A percentile compares a stretch with the other conserved stretches of the same genome.
Evolutionary conservation across 1,140 invertebrate genomes (phyloP).

Genomic region (Drosophila bocki): DNA sequence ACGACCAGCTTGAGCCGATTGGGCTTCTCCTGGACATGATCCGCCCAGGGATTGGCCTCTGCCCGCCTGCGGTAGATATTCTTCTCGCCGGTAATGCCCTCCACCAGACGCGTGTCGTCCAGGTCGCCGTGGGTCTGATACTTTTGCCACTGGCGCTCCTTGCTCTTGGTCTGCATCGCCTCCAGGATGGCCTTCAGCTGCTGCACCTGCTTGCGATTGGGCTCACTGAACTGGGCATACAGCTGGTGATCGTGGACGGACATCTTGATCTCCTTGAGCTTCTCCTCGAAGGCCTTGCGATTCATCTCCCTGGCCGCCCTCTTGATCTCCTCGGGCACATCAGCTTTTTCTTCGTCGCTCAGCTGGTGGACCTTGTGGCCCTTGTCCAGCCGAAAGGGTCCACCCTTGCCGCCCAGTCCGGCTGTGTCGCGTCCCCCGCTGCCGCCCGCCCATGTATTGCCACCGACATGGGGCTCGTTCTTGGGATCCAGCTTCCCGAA

Average conservation of each 20-base stretch:
- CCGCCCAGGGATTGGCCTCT: conserved; percentile 94
- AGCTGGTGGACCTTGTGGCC: conserved; percentile 97
- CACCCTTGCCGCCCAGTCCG: conserved; percentile 96
- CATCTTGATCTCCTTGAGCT: conserved; percentile 97
- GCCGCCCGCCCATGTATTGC: conserved; percentile 98
- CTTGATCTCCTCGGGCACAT: conserved; percentile 95
- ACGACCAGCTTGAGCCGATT: conserved; percentile 95
- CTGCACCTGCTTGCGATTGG: conserved; percentile 91
- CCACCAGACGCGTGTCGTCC: conserved; percentile 98
- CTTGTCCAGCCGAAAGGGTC: conserved; percentile 95
- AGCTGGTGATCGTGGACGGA: conserved; percentile 95
- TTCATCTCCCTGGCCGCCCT: conserved; percentile 97
- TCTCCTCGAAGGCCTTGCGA: conserved; percentile 94
- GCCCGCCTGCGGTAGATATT: conserved; percentile 94
- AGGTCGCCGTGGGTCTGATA: conserved; percentile 97
- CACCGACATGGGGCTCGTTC: conserved; percentile 96
- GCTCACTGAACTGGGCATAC: conserved; percentile 92
- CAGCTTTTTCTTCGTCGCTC: conserved; percentile 95
- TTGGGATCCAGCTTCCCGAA: conserved; percentile 96
- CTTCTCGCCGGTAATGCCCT: conserved; percentile 96
- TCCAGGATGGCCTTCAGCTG: conserved; percentile 89
- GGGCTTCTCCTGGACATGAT: conserved; percentile 93
- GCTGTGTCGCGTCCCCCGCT: conserved; percentile 96
- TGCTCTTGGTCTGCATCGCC: conserved; percentile 94
- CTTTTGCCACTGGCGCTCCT: conserved; percentile 96